Evolutionary conservation across 1,140 invertebrate genomes (phyloP).

Genomic region (Diorhabda elongata): DNA sequence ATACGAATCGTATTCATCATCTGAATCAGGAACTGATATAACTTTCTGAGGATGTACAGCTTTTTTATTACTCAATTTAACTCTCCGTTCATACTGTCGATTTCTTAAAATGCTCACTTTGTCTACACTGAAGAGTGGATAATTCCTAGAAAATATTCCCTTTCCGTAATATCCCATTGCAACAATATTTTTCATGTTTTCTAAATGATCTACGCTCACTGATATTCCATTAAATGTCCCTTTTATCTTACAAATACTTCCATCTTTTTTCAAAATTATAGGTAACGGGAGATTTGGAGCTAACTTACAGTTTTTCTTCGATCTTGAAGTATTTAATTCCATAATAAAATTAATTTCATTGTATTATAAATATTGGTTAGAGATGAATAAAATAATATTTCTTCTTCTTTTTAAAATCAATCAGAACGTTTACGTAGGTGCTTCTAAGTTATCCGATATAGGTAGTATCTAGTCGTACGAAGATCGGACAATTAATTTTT

Average conservation of each 20-base stretch:
- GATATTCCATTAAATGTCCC: constrained; percentile 61
- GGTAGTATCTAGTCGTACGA: too few species aligned
- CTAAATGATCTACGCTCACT: constrained; percentile 57
- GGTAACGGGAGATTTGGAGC: constrained; percentile 48
- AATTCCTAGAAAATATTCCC: constrained; percentile 48
- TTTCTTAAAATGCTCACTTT: constrained; percentile 36
- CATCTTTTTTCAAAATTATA: constrained; percentile 40
- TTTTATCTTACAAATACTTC: constrained; percentile 46
- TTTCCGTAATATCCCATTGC: constrained; percentile 74
- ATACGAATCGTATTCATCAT: constrained; percentile 62
- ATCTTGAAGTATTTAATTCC: constrained; percentile 48
- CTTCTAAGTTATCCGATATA: too few species aligned
- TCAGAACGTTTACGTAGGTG: too few species aligned
- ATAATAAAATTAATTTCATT: constrained; percentile 35
- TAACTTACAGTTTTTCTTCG: constrained; percentile 46
- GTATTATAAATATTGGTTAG: too few species aligned
- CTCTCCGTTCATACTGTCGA: constrained; percentile 39
- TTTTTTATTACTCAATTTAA: constrained; percentile 17
- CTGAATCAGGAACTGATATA: constrained; percentile 62
- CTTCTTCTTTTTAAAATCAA: too few species aligned
- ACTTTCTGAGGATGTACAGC: constrained; percentile 43
- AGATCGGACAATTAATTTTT: too few species aligned
- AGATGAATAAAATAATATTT: too few species aligned
- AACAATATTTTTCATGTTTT: constrained; percentile 59
- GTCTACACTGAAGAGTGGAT: constrained; percentile 30